Conservation (phyloP, 1,140 invertebrate species). For the Anastatus disparis region DNA sequence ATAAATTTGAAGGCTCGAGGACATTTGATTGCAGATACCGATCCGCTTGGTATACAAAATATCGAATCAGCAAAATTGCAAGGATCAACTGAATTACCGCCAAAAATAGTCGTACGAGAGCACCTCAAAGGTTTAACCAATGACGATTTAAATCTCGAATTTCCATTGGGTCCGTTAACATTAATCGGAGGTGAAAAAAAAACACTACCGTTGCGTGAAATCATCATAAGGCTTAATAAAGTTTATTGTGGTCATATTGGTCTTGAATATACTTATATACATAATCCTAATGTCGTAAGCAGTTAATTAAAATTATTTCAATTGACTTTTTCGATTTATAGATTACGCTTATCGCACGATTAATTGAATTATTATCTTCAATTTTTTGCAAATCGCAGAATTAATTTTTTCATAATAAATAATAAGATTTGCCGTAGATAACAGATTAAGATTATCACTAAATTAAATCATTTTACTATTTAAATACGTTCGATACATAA, state of each 20-base stretch:
- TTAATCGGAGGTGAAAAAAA: conserved; percentile 75
- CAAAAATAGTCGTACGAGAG: conserved; percentile 53
- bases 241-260: conserved; percentile 77
- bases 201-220: conserved; percentile 75
- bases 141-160: conserved; percentile 74
- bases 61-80: conserved; percentile 57
- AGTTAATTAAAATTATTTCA: too few species aligned
- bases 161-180: conserved; percentile 75
- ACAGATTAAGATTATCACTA: too few species aligned
- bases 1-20: conserved; percentile 73
- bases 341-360: too few species aligned
- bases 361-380: too few species aligned
- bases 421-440: too few species aligned
- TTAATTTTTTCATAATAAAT: too few species aligned
- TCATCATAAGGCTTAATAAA: conserved; percentile 79
- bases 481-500: too few species aligned
- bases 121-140: conserved; percentile 69
- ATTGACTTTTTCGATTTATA: too few species aligned
- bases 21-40: conserved; percentile 82
- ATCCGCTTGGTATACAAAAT: conserved; percentile 75
- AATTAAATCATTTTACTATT: too few species aligned
- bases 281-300: conserved; percentile 71
- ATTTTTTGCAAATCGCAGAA: too few species aligned
- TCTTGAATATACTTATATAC: conserved; percentile 91
- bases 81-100: conserved; percentile 51